Conservation (phyloP, 2,113 vertebrate genomes). For the Montifringilla adamsi region DNA sequence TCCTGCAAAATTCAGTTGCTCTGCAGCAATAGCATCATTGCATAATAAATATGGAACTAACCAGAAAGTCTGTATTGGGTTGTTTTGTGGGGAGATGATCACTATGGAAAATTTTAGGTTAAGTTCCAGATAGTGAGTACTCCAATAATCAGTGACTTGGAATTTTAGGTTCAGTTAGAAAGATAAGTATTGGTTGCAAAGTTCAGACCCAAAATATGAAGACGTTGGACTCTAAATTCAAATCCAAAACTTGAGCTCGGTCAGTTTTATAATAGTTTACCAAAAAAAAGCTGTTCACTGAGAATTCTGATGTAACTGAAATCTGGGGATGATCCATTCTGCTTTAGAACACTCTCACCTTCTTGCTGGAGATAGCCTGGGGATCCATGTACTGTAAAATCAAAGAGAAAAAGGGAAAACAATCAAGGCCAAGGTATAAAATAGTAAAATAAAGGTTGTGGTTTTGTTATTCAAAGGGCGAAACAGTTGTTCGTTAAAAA, state of each 20-base stretch:
- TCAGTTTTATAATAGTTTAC: not conserved
- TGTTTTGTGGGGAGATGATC: not conserved
- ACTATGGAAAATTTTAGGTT: not conserved
- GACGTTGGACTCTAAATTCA: not conserved
- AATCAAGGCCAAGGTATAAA: not conserved
- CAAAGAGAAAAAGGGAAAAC: not conserved
- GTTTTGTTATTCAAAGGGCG: not conserved
- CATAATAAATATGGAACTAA: not conserved
- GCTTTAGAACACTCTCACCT: not conserved
- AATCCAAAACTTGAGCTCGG: not conserved
- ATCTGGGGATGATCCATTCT: not conserved
- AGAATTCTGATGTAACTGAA: not conserved
- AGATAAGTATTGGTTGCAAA: not conserved
- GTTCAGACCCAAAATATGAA: not conserved
- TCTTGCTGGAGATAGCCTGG: accelerated
- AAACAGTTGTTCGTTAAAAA: not conserved
- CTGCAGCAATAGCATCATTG: not conserved
- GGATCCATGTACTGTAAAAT: not conserved
- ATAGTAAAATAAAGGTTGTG: not conserved
- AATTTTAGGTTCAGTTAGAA: not conserved
- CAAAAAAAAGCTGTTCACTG: not conserved
- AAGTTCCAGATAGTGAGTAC: not conserved
- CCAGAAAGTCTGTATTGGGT: not conserved
- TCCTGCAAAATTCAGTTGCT: not conserved
- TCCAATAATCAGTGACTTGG: not conserved